Evolutionary conservation across 2,113 vertebrate species (phyloP), one percentile per base, ranked within the genome.

Genomic region (Scophthalmus maximus): DNA sequence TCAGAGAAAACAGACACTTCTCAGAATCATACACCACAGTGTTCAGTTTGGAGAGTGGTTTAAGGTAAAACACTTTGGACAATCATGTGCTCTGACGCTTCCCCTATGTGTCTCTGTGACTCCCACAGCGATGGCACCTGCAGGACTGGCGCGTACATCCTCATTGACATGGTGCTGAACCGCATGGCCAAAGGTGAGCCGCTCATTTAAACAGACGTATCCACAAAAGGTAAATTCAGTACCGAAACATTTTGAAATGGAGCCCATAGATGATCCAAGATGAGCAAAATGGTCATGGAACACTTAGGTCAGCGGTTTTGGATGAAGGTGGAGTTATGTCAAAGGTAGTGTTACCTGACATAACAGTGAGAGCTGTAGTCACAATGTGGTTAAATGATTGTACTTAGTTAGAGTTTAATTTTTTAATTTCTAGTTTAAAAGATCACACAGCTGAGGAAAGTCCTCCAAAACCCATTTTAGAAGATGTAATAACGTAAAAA

Each of bases 111-210:
- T 64, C 25, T 40, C 23, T 68, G 15, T 79, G 26, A 76, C 66
- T 89, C 66, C 88, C 91, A 46, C 93, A 99, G 98, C 57, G 95
- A 99, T 0, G 98, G 98, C 1, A 97, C 95, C 0, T 93, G 95
- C 56, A 94, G 97, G 82, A 95, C 96, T 0, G 98, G 98, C 29
- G 95, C 98, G 0, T 99, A 99, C 75, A 96, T 98, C 80, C 96
- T 99, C 5, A 92, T 99, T 0, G 98, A 99, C 90, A 99, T 99
- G 98, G 98, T 99, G 61, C 92, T 99, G 69, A 99, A 99, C 89
- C 95, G 98, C 72, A 99, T 99, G 97, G 96, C 97, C 2, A 99
- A 99, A 93, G 97, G 98, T 98, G 91, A 92, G 42, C 50, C 4
- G 0, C 27, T 2, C 27, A 15, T 32, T 8, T 52, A 12, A 6